phyloP scores from a whole-genome alignment of 2,113 vertebrate species.

The Tetrao urogallus region DNA sequence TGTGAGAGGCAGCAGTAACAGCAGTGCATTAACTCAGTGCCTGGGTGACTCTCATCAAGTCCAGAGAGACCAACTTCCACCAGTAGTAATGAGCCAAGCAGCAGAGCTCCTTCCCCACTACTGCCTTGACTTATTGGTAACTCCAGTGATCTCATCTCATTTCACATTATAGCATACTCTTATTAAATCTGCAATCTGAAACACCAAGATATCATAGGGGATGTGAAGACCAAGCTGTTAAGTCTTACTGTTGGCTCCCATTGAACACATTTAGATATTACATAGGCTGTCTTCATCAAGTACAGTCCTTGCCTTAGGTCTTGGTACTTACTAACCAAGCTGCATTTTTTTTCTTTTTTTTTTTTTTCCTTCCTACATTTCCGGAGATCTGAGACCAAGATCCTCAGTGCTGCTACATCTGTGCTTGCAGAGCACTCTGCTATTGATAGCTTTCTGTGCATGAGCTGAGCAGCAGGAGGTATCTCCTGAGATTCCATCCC shows the following conservation, averaged over 20 bases:
- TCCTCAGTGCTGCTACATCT: accelerated
- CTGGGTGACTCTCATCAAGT: accelerated
- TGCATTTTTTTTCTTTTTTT: background rate
- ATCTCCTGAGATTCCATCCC: background rate
- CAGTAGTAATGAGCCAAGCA: background rate
- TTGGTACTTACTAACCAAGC: background rate
- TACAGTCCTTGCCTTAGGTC: background rate
- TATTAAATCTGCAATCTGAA: background rate
- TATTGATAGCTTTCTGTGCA: background rate
- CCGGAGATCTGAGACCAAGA: no score
- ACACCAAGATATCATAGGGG: background rate
- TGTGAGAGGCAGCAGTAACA: background rate
- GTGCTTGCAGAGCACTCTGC: background rate
- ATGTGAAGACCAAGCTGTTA: background rate
- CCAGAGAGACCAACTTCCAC: background rate
- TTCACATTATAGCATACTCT: background rate
- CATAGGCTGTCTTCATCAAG: background rate
- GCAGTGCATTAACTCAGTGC: background rate
- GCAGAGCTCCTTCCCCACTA: background rate
- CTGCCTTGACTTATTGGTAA: accelerated
- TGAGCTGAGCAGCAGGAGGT: background rate
- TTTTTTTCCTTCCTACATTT: background rate
- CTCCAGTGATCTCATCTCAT: background rate
- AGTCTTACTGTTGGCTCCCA: background rate
- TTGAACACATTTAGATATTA: background rate